These are phyloP conservation scores for Fratercula arctica DNA, from an alignment of 2,797 vertebrate species.

Conservation along the genomic window DNA sequence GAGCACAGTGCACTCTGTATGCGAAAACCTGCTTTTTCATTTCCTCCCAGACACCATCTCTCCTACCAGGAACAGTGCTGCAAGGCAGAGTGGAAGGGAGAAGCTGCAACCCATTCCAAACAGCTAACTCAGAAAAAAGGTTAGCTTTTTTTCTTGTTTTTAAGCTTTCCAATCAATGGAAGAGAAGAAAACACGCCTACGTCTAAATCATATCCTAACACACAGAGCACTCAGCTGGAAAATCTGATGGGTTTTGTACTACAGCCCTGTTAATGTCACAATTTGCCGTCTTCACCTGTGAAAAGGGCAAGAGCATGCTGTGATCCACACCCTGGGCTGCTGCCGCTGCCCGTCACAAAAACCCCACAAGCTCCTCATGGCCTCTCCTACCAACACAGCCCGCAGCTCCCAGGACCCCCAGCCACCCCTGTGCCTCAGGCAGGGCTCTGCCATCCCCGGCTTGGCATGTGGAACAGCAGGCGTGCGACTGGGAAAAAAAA, in stretches of 20 bases:
- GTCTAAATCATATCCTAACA: rapidly evolving
- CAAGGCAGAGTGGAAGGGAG: neutral
- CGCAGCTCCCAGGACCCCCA: rapidly evolving
- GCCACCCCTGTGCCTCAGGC: neutral
- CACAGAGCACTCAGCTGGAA: neutral
- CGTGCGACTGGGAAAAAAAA: no score
- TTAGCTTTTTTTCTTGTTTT: neutral
- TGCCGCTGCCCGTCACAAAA: rapidly evolving
- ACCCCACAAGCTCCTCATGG: neutral
- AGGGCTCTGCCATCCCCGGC: neutral
- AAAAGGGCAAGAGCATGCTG: neutral
- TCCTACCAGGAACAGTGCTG: rapidly evolving
- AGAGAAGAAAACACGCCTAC: neutral
- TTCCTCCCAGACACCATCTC: neutral
- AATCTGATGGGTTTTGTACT: rapidly evolving
- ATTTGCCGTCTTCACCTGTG: neutral
- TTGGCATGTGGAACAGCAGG: rapidly evolving
- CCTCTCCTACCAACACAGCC: neutral
- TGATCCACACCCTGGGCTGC: neutral
- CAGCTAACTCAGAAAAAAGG: rapidly evolving
- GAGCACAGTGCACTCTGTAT: rapidly evolving
- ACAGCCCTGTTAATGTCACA: rapidly evolving
- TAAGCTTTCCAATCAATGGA: neutral
- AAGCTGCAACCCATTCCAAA: neutral
- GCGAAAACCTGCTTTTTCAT: neutral